Evolutionary conservation across 2,797 vertebrate species (phyloP), one percentile per base, ranked within the genome.

Genomic region (Sparus aurata): DNA sequence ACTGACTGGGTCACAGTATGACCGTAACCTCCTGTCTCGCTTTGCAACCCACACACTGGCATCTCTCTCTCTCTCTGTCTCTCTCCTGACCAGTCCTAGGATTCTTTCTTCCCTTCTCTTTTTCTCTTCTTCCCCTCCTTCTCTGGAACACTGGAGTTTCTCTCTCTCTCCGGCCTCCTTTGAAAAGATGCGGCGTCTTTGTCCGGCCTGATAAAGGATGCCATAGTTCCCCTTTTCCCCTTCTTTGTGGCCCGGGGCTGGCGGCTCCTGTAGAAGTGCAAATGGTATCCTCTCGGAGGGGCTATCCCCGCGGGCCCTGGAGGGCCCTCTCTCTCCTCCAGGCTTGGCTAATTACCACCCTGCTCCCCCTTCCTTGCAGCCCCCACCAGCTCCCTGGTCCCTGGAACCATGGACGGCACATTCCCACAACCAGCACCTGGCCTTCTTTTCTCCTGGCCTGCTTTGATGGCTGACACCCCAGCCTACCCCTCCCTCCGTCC

Each of bases 221-320:
- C 93, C 65, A 78, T 95, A 93, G 90, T 94, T 92, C 91, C 94
- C 93, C 90, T 89, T 81, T 95, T 87, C 93, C 94, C 93, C 90
- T 92, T 94, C 93, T 95, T 96, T 96, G 94, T 90, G 90, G 90
- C 90, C 88, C 45, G 76, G 80, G 92, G 91, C 92, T 92, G 92
- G 94, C 92, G 93, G 94, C 94, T 95, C 93, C 93, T 92, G 94
- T 94, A 94, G 94, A 95, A 96, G 96, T 94, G 95, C 94, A 94
- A 95, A 93, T 96, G 92, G 93, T 93, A 92, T 94, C 92, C 94
- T 93, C 95, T 95, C 87, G 27, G 47, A 87, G 95, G 95, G 95
- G 94, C 91, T 92, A 94, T 92, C 94, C 90, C 92, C 71, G 85
- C 83, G 78, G 92, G 92, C 84, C 92, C 82, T 83, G 82, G 85